A percentile compares a stretch with the other conserved stretches of the same genome.
Evolutionary conservation across 2,797 vertebrate species (phyloP).

Genomic region (Morus bassanus): DNA sequence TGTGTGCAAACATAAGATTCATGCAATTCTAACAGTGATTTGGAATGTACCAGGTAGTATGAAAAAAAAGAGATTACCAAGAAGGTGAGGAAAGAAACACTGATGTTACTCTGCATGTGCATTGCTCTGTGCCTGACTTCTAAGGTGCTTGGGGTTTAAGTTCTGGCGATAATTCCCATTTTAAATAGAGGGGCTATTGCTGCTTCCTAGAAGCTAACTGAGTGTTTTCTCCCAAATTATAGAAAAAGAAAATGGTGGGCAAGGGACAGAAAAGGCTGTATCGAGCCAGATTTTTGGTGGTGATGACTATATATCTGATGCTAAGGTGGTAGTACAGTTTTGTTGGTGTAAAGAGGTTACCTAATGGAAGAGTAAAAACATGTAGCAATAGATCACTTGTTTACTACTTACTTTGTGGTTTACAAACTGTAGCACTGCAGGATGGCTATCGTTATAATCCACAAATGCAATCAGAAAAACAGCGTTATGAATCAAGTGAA

Average conservation of each 20-base stretch:
- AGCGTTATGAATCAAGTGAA: background rate
- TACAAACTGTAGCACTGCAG: background rate
- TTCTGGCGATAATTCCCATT: background rate
- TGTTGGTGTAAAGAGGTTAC: background rate
- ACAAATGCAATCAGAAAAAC: background rate
- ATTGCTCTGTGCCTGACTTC: background rate
- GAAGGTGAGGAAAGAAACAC: background rate
- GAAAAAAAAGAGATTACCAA: background rate
- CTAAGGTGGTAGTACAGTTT: background rate
- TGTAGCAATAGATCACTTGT: background rate
- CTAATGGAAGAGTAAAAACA: background rate
- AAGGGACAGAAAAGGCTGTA: background rate
- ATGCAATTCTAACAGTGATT: background rate
- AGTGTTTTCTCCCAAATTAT: background rate
- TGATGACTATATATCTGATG: background rate
- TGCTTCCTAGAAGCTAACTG: background rate
- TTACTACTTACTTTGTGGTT: background rate
- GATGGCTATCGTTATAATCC: background rate
- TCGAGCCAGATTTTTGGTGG: background rate
- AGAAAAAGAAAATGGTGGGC: background rate
- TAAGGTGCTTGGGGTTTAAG: background rate
- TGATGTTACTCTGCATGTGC: background rate
- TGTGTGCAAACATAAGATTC: background rate
- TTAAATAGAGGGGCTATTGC: background rate
- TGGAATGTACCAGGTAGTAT: background rate